Evolutionary conservation across 1,140 invertebrate genomes (phyloP).

Genomic region (Meloidogyne chitwoodi): DNA sequence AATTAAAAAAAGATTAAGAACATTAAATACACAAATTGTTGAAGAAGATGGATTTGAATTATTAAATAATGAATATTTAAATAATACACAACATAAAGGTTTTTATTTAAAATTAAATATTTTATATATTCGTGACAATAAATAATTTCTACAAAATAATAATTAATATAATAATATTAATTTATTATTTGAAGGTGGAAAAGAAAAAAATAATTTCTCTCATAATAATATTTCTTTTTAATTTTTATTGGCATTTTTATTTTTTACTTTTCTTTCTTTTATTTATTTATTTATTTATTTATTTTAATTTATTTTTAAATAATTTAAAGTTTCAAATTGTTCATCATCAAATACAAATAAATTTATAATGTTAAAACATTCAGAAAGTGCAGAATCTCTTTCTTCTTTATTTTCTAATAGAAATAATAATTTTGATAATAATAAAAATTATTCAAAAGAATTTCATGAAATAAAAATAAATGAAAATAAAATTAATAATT

Average conservation of each 20-base stretch:
- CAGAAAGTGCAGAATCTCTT: slow-evolving; percentile 32
- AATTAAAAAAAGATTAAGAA: slow-evolving; percentile 10
- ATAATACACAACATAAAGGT: neutral
- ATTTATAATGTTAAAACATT: neutral
- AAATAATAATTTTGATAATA: neutral
- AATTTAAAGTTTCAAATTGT: neutral
- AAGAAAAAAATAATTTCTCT: too few species aligned
- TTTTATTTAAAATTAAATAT: too few species aligned
- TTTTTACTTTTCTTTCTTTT: slow-evolving; percentile 1
- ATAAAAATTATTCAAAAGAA: neutral
- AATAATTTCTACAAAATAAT: too few species aligned
- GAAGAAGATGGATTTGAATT: slow-evolving; percentile 29
- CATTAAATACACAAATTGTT: slow-evolving; percentile 32
- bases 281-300: neutral
- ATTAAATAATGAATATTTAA: neutral
- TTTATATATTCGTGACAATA: too few species aligned
- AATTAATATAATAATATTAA: too few species aligned
- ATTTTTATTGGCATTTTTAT: too few species aligned
- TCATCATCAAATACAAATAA: too few species aligned
- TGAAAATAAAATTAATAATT: neutral
- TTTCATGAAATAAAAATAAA: neutral
- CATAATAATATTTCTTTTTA: too few species aligned
- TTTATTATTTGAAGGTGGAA: too few species aligned
- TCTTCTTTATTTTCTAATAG: slow-evolving; percentile 45
- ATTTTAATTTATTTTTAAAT: too few species aligned